A percentile compares a stretch with the other conserved stretches of the same genome.
These are phyloP conservation scores for Ammodramus savannarum DNA, from an alignment of 2,113 vertebrate genomes.

Conservation along the genomic window DNA sequence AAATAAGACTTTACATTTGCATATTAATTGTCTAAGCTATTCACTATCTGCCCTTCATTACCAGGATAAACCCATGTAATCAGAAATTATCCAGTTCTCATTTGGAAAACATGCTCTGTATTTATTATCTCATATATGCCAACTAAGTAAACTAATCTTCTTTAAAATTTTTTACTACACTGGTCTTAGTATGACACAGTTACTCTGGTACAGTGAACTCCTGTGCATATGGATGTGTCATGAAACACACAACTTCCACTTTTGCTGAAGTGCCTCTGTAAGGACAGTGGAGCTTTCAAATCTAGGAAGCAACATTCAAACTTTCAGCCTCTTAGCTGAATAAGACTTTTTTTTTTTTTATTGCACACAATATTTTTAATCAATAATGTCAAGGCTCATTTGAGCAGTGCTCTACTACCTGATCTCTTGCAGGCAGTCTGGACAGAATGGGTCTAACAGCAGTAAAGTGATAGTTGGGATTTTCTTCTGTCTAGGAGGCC, in stretches of 20 bases:
- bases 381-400: neutral
- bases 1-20: neutral
- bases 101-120: neutral
- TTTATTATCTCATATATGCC: neutral
- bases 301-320: conserved; percentile 66
- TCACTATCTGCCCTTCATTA: neutral
- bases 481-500: neutral
- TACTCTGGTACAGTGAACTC: neutral
- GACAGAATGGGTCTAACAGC: neutral
- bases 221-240: neutral
- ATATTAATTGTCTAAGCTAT: neutral
- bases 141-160: neutral
- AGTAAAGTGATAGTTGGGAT: neutral
- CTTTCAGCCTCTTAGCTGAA: neutral
- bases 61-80: neutral
- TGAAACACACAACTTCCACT: neutral
- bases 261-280: neutral
- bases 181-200: neutral
- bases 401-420: neutral
- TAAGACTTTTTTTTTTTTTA: neutral
- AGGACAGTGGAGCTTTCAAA: conserved; percentile 43
- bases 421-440: neutral
- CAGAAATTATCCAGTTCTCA: neutral
- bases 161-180: neutral
- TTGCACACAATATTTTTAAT: neutral